These are phyloP conservation scores for Dipodomys merriami DNA, from an alignment of 2,113 vertebrate genomes.

Conservation along the genomic window DNA sequence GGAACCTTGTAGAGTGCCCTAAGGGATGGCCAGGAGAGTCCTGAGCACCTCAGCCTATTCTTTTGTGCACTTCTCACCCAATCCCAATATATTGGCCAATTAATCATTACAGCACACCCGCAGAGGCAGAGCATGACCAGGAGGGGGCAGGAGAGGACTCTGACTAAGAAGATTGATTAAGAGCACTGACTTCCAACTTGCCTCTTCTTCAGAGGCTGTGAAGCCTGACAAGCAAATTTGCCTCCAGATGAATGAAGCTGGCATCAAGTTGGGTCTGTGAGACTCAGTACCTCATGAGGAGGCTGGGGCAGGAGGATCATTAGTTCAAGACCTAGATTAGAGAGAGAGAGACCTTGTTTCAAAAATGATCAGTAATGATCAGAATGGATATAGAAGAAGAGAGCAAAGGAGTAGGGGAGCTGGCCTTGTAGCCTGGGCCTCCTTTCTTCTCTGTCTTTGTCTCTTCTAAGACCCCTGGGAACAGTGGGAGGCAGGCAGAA, in stretches of 20 bases:
- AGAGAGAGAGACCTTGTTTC: no score
- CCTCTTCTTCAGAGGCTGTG: not conserved
- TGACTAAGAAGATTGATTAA: not conserved
- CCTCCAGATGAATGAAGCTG: not conserved
- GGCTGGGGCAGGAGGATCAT: no score
- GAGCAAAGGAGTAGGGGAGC: not conserved
- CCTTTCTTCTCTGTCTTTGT: not conserved
- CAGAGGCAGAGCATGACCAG: not conserved
- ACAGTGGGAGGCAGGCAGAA: no score
- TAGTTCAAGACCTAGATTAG: no score
- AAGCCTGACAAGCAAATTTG: not conserved
- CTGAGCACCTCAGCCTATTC: not conserved
- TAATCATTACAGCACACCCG: not conserved
- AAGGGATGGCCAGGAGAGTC: not conserved
- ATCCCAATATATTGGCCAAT: not conserved
- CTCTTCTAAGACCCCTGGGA: not conserved
- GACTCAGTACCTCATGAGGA: not conserved
- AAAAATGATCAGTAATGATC: not conserved
- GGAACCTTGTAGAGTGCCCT: not conserved
- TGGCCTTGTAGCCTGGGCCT: not conserved
- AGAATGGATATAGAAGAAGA: not conserved
- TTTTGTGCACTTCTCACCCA: not conserved
- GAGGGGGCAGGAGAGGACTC: conserved; percentile 56
- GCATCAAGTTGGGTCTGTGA: not conserved
- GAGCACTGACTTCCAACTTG: not conserved